Conservation (phyloP, 2,113 vertebrate species). For the Scatophagus argus region DNA sequence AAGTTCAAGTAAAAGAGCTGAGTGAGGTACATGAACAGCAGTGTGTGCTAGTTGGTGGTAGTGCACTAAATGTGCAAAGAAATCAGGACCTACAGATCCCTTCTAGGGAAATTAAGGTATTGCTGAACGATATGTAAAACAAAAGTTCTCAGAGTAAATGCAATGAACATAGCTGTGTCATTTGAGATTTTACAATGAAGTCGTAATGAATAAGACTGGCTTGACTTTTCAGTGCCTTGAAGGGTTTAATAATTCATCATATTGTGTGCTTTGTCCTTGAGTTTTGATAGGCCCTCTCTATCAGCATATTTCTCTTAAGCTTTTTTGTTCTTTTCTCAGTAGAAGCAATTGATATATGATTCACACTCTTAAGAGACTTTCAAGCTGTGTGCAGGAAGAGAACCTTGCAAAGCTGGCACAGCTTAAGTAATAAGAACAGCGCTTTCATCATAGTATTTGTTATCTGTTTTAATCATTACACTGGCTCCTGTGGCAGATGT, state of each 20-base stretch:
- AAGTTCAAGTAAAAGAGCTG: background rate
- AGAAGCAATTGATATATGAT: slow-evolving; percentile 63
- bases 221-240: slow-evolving; percentile 42
- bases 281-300: slow-evolving; percentile 46
- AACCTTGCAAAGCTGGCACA: slow-evolving; percentile 71
- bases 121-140: slow-evolving; percentile 30
- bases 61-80: slow-evolving; percentile 17
- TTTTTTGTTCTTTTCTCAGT: slow-evolving; percentile 44
- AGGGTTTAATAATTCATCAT: slow-evolving; percentile 44
- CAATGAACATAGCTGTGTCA: slow-evolving; percentile 2
- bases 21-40: background rate
- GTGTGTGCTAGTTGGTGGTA: slow-evolving; percentile 11
- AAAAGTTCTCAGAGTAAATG: slow-evolving; percentile 24
- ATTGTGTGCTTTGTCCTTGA: slow-evolving; percentile 62
- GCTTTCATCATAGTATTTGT: slow-evolving; percentile 68
- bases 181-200: slow-evolving; percentile 54
- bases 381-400: slow-evolving; percentile 54
- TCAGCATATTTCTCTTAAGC: slow-evolving; percentile 38
- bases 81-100: slow-evolving; percentile 9
- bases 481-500: slow-evolving; percentile 47
- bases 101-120: slow-evolving; percentile 7
- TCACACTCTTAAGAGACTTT: slow-evolving; percentile 66
- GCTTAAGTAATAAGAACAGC: slow-evolving; percentile 75
- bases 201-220: slow-evolving; percentile 23
- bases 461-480: slow-evolving; percentile 75